Evolutionary conservation across 2,797 vertebrate genomes (phyloP), one percentile per base, ranked within the genome.

Genomic region (Limnodromus scolopaceus): DNA sequence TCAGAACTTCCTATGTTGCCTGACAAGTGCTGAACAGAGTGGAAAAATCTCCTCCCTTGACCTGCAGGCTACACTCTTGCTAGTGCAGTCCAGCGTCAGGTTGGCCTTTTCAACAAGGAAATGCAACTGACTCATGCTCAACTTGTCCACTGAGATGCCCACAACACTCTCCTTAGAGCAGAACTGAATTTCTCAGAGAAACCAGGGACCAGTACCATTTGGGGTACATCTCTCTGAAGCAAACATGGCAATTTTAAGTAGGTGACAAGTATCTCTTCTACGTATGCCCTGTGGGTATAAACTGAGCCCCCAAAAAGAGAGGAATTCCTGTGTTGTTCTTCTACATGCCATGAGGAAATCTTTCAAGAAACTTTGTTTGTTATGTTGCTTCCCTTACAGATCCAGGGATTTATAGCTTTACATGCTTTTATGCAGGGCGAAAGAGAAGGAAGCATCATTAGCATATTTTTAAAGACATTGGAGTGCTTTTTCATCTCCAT

Each of bases 401-500:
- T 64, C 27, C 15, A 18, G 57, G 27, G n/a, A 93, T 92, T 90
- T 94, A 91, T 45, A 71, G 53, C 19, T 87, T 83, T 74, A 89
- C 80, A 68, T 68, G 45, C 45, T 80, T 88, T 75, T 71, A 90
- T 84, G 32, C 18, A 34, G 16, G 13, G 7, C 17, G 23, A 49
- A 45, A 70, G 41, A 68, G 78, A 90, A 91, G 36, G 34, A 91
- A 94, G 27, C 17, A 58, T 54, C 61, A 89, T 92, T 83, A 93
- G 32, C 60, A 41, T 91, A 87, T 91, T 96, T 93, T 77, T 74
- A 70, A 80, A 86, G 64, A 95, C 51, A 68, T 28, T 30, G 12
- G 45, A 80, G 60, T 92, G 43, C 43, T 88, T 91, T 93, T 91
- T 84, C 63, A 64, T 93, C 65, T 76, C 39, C 54, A 90, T 94